Conservation (phyloP, 1,140 invertebrate genomes). For the Drosophila setifemur region DNA sequence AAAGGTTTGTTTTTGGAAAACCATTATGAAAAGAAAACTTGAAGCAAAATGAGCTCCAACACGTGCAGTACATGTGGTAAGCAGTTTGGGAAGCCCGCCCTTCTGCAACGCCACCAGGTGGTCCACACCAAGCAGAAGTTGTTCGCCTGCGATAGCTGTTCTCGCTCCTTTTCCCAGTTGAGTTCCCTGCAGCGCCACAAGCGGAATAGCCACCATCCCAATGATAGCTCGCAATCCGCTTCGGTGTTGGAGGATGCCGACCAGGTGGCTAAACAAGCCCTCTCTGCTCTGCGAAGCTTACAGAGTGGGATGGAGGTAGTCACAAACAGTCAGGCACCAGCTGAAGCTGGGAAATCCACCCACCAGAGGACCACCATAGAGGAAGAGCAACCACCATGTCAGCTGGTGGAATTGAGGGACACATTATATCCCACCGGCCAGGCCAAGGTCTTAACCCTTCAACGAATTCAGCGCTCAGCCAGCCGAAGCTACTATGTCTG, state of each 20-base stretch:
- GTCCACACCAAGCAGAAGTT: constrained; percentile 26
- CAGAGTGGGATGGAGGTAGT: constrained; percentile 16
- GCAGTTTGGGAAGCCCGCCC: constrained; percentile 11
- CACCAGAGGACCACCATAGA: too few relatives aligned
- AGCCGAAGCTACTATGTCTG: constrained; percentile 33
- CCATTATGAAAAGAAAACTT: background rate
- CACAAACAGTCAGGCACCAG: background rate
- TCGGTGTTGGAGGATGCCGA: background rate
- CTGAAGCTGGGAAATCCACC: too few relatives aligned
- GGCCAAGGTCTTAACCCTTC: background rate
- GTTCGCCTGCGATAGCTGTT: constrained; percentile 12
- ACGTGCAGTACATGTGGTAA: constrained; percentile 24
- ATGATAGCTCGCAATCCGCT: background rate
- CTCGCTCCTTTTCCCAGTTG: constrained; percentile 12
- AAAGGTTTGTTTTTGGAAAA: background rate
- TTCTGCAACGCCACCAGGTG: constrained; percentile 21
- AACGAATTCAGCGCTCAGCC: background rate
- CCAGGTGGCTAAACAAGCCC: constrained; percentile 15
- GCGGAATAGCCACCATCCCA: background rate
- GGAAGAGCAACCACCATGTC: constrained; percentile 8
- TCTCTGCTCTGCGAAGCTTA: constrained; percentile 18
- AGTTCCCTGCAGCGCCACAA: constrained; percentile 34
- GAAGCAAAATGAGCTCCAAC: background rate
- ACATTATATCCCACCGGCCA: background rate
- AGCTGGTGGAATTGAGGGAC: constrained; percentile 8